Evolutionary conservation across 1,140 invertebrate species (phyloP).

Genomic region (Calosoma granatense): DNA sequence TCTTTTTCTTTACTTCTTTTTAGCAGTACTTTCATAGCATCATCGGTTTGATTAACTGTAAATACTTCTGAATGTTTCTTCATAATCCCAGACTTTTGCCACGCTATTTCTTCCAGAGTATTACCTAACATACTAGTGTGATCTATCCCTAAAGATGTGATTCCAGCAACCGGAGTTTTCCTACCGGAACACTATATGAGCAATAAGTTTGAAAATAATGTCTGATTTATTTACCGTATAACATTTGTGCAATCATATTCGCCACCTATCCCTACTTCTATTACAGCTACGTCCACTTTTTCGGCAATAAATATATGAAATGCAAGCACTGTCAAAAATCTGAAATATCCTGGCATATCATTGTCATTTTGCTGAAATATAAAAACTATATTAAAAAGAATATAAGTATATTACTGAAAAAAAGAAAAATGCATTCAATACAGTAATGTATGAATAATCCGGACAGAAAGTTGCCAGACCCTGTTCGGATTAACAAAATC

Average conservation of each 20-base stretch:
- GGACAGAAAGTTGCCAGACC: too few relatives aligned
- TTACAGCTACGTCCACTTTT: conserved; percentile 82
- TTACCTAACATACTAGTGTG: conserved; percentile 76
- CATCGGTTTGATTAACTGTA: conserved; percentile 54
- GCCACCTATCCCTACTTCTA: conserved; percentile 98
- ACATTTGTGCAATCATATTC: conserved; percentile 92
- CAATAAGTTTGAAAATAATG: neutral
- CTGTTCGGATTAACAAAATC: too few relatives aligned
- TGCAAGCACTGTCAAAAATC: conserved; percentile 86
- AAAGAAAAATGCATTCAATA: too few relatives aligned
- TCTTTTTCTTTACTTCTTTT: conserved; percentile 53
- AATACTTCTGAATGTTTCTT: conserved; percentile 65
- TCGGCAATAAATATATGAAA: conserved; percentile 82
- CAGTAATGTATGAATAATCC: too few relatives aligned
- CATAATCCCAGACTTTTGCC: conserved; percentile 94
- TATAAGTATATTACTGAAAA: conserved; percentile 8
- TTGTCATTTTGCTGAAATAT: conserved; percentile 41
- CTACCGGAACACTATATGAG: conserved; percentile 32
- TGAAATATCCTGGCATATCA: conserved; percentile 91
- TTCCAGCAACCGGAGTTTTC: conserved; percentile 73
- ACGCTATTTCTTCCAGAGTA: conserved; percentile 80
- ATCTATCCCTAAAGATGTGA: conserved; percentile 87
- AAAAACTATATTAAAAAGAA: conserved; percentile 14
- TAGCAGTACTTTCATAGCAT: conserved; percentile 60
- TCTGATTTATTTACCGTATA: conserved; percentile 45